phyloP scores from a whole-genome alignment of 30 jellyfish, hydroid and myxozoan species.

The Cassiopea xamachana region DNA sequence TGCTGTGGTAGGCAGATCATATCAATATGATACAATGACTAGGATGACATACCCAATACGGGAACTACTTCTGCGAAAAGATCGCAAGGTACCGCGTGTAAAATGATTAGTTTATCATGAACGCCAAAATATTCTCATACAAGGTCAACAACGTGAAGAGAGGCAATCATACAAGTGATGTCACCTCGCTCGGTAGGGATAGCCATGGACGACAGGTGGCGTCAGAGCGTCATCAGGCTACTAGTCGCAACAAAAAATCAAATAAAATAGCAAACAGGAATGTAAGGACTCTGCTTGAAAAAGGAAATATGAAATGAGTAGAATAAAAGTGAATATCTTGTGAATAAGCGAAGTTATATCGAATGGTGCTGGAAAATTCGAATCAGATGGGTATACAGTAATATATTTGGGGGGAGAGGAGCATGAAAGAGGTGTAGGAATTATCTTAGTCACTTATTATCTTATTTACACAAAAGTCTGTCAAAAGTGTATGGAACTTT shows the following conservation, averaged over 20 bases:
- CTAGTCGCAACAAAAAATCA: conserved; percentile 11
- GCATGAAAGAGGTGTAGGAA: not conserved
- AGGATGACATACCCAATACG: conserved; percentile 9
- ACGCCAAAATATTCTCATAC: conserved; percentile 13
- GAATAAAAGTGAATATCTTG: conserved; percentile 7
- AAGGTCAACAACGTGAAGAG: conserved; percentile 30
- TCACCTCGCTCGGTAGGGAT: conserved; percentile 62
- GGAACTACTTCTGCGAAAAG: conserved; percentile 17
- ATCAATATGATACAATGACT: conserved; percentile 18
- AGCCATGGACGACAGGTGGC: conserved; percentile 50
- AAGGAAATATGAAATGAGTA: conserved; percentile 27
- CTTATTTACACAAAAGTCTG: not conserved
- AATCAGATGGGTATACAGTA: conserved; percentile 23
- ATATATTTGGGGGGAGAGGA: conserved; percentile 19
- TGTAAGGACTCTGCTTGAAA: conserved; percentile 16
- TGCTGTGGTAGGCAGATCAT: conserved; percentile 27
- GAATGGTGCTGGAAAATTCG: conserved; percentile 33
- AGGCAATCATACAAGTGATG: conserved; percentile 27
- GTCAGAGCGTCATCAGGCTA: conserved; percentile 25
- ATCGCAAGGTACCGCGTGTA: conserved; percentile 29
- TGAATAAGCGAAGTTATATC: conserved; percentile 14
- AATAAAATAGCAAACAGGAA: conserved; percentile 21
- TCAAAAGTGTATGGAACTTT: not conserved
- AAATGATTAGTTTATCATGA: conserved; percentile 17
- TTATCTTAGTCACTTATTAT: not conserved